These are phyloP conservation scores for Byasa hedistus DNA, from an alignment of 2,888 invertebrate species.

Conservation along the genomic window DNA sequence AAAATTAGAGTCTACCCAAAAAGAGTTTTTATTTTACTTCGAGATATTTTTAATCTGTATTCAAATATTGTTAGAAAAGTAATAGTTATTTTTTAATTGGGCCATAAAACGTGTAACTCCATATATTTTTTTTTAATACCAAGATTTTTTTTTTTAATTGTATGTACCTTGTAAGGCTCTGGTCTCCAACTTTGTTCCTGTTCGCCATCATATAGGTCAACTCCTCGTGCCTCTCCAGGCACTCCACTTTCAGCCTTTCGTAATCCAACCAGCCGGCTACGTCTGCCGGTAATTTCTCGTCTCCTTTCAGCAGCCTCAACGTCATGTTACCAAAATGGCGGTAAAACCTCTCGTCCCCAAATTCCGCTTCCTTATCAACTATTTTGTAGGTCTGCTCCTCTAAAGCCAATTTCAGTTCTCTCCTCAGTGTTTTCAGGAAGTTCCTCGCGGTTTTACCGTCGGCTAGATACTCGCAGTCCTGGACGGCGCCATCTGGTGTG, in stretches of 20 bases:
- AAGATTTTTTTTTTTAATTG: too few relatives aligned
- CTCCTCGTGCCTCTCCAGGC: constrained; percentile 68
- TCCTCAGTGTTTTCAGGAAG: constrained; percentile 80
- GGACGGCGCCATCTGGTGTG: constrained; percentile 78
- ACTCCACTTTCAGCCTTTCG: constrained; percentile 78
- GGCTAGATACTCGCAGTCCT: constrained; percentile 84
- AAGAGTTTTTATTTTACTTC: too few relatives aligned
- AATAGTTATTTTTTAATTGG: too few relatives aligned
- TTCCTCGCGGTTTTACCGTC: constrained; percentile 76
- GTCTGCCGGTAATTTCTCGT: constrained; percentile 69
- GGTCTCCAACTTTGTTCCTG: constrained; percentile 55
- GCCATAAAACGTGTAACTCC: constrained; percentile 13
- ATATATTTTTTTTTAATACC: background rate
- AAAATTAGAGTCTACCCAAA: too few relatives aligned
- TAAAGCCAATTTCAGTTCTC: constrained; percentile 75
- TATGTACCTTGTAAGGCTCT: constrained; percentile 59
- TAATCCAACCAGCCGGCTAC: constrained; percentile 81
- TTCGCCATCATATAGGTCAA: constrained; percentile 62
- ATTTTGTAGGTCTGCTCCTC: constrained; percentile 63
- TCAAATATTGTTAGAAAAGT: too few relatives aligned
- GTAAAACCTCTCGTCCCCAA: constrained; percentile 57
- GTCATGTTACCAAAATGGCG: constrained; percentile 77
- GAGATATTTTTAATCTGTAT: too few relatives aligned
- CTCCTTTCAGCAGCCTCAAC: constrained; percentile 73
- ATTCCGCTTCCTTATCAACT: constrained; percentile 46